Conservation (phyloP, 23 tunicate species). For the Ciona savignyi region DNA sequence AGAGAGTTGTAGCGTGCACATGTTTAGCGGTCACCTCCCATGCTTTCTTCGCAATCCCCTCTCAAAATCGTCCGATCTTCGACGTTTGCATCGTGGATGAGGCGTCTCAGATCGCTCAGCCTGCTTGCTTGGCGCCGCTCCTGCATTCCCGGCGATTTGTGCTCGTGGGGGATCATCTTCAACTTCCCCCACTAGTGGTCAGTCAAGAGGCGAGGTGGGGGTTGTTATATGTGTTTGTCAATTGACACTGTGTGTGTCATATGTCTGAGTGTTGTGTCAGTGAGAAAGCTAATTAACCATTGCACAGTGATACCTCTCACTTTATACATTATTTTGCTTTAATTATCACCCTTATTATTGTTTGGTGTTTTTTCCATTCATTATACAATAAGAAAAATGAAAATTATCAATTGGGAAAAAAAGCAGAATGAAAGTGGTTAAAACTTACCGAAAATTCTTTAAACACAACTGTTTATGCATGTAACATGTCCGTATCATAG, state of each 20-base stretch:
- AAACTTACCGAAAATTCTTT: no score
- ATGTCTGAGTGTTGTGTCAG: no score
- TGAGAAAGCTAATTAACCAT: no score
- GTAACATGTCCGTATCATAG: no score
- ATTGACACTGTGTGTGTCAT: neutral
- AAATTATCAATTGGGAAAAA: no score
- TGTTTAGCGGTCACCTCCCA: conserved; percentile 89
- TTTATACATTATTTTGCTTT: no score
- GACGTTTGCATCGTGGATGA: conserved; percentile 98
- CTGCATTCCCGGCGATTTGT: conserved; percentile 69
- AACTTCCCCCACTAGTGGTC: conserved; percentile 93
- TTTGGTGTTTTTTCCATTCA: no score
- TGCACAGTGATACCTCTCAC: no score
- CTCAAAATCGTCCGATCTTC: conserved; percentile 28
- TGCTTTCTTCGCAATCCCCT: conserved; percentile 55
- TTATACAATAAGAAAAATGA: no score
- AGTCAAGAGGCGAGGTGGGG: conserved; percentile 68
- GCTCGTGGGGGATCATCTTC: conserved; percentile 92
- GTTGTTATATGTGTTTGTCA: neutral
- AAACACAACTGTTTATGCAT: no score
- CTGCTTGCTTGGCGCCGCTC: conserved; percentile 74
- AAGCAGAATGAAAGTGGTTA: no score
- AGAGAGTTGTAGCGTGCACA: conserved; percentile 90
- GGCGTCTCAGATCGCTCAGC: conserved; percentile 94
- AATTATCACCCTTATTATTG: no score